Conservation (phyloP, 2,888 invertebrate species). For the Octodonta nipae region DNA sequence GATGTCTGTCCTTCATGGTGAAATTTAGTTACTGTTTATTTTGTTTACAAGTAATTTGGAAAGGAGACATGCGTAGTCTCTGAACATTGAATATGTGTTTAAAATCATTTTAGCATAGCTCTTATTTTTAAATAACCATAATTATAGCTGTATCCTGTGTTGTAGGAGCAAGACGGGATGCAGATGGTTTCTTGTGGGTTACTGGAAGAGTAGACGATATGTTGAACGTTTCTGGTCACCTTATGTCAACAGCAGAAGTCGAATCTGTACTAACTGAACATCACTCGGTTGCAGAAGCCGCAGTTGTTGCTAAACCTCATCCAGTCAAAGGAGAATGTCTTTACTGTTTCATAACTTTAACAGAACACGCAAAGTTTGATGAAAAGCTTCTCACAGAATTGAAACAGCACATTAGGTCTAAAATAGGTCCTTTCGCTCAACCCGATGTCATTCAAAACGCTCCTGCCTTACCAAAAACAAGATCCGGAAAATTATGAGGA, state of each 20-base stretch:
- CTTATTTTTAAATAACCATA: too few species aligned
- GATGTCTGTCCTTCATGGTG: too few species aligned
- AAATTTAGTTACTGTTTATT: too few species aligned
- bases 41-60: too few species aligned
- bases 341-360: slow-evolving; percentile 92
- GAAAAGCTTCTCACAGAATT: slow-evolving; percentile 56
- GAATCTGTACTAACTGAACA: slow-evolving; percentile 72
- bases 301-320: slow-evolving; percentile 91
- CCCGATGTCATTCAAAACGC: slow-evolving; percentile 92
- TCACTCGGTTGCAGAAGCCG: slow-evolving; percentile 76
- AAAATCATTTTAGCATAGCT: too few species aligned
- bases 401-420: slow-evolving; percentile 67
- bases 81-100: too few species aligned
- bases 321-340: slow-evolving; percentile 91
- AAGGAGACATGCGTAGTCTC: too few species aligned
- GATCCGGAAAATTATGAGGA: slow-evolving; percentile 97
- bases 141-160: too few species aligned
- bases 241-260: slow-evolving; percentile 93
- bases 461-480: slow-evolving; percentile 86
- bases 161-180: slow-evolving; percentile 81
- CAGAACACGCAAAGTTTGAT: slow-evolving; percentile 57
- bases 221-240: slow-evolving; percentile 95
- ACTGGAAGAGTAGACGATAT: slow-evolving; percentile 96
- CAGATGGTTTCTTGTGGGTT: slow-evolving; percentile 91
- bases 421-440: slow-evolving; percentile 91